Base-by-base conservation (phyloP, 2,113 vertebrate species). In the Cheilinus undulatus region DNA sequence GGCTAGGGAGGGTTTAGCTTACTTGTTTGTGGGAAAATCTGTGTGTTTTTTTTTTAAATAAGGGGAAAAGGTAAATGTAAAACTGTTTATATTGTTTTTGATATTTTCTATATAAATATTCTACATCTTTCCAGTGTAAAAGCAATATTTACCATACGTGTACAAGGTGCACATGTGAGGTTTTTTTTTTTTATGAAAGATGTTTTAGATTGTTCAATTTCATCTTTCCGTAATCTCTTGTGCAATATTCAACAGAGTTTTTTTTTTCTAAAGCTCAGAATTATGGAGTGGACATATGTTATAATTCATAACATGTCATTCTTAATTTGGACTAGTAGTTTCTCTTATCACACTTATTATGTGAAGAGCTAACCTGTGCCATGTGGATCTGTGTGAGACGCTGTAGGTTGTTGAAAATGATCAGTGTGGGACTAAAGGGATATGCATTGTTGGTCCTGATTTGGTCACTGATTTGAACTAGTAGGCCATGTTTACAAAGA, bases 71-170 rank as follows among this genome's bases (percentile, higher is more conserved):
- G 14, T 87, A 56, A 82, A 87, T 87, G 82, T 89, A 69, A 84
- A 83, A 82, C 53, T 59, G 76, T 93, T 93, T 93, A 65, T 92
- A 92, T 91, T 87, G 84, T 91, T 90, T 92, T 83, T 70, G 72
- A 87, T 86, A 89, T 89, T 85, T 88, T 91, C 62, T 90, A 87
- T 81, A 83, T 82, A 78, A 88, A 85, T 89, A 89, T 79, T 76
- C 71, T 74, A 89, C 66, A 89, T 83, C 88, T 45, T 90, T 88
- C 78, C 83, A 84, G 88, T 85, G 87, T 89, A 70, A 89, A 89
- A 94, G 93, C 93, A 94, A 94, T 94, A 94, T 76, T 85, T 79
- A 73, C 54, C 77, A 88, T 86, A 52, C 27, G 36, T 88, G 81
- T 57, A 73, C 27, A 83, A 56, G 57, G 59, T 45, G 42, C 42